Evolutionary conservation across 2,888 invertebrate species (phyloP).

Genomic region (Caenorhabditis doughertyi): DNA sequence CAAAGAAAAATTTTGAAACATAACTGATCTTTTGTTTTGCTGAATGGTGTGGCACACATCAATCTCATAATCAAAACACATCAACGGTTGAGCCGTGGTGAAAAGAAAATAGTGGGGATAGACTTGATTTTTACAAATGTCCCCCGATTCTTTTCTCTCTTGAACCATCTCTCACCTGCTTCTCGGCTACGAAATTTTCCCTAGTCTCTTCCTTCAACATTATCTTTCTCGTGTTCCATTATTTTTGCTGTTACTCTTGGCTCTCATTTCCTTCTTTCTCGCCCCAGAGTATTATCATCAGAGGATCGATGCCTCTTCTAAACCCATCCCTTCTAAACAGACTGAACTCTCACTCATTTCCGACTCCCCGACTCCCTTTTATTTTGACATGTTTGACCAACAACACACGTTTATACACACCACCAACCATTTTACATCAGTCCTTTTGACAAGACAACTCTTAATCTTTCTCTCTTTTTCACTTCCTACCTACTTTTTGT

Average conservation of each 20-base stretch:
- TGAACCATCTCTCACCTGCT: constrained; percentile 58
- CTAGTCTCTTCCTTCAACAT: constrained; percentile 49
- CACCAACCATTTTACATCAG: constrained; percentile 41
- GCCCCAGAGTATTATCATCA: constrained; percentile 58
- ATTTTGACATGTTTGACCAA: constrained; percentile 64
- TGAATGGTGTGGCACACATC: constrained; percentile 53
- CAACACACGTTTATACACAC: constrained; percentile 47
- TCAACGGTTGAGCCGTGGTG: constrained; percentile 23
- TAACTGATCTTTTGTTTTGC: constrained; percentile 48
- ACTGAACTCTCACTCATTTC: constrained; percentile 49
- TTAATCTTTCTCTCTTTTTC: constrained; percentile 36
- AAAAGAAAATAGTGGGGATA: constrained; percentile 17
- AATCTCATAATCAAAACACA: constrained; percentile 64
- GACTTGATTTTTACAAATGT: constrained; percentile 60
- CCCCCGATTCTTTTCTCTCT: constrained; percentile 43
- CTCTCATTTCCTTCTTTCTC: constrained; percentile 57
- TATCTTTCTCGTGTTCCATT: constrained; percentile 53
- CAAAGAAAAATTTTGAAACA: constrained; percentile 31
- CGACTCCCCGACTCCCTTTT: constrained; percentile 24
- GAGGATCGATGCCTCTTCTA: constrained; percentile 38
- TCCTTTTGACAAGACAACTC: constrained; percentile 61
- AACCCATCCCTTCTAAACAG: constrained; percentile 16
- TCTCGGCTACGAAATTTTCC: constrained; percentile 37
- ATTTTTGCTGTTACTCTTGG: constrained; percentile 54
- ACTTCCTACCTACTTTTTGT: constrained; percentile 17